Percentiles rank a stretch among this genome's conserved stretches.
These are phyloP conservation scores for Thunnus albacares DNA, from an alignment of 2,797 vertebrate species.

Conservation along the genomic window DNA sequence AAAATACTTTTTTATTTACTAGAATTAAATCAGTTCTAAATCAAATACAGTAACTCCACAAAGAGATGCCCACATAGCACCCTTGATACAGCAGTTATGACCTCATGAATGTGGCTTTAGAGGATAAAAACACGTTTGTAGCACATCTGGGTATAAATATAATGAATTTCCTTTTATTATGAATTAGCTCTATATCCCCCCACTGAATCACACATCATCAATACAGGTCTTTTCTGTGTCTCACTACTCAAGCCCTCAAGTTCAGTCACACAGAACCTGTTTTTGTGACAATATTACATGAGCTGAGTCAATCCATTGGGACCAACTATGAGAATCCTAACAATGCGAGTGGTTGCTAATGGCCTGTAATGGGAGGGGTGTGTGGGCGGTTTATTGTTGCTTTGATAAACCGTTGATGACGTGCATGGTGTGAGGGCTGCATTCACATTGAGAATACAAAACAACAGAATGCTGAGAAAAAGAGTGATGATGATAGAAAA, in stretches of 20 bases:
- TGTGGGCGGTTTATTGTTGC: slow-evolving; percentile 77
- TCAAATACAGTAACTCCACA: neutral
- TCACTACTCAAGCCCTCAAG: slow-evolving; percentile 1
- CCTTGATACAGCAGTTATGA: slow-evolving; percentile 12
- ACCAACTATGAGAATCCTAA: slow-evolving; percentile 58
- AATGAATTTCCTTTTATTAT: slow-evolving; percentile 34
- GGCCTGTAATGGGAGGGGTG: slow-evolving; percentile 57
- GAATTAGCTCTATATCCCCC: neutral
- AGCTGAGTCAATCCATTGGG: slow-evolving; percentile 37
- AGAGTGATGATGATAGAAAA: slow-evolving; percentile 17
- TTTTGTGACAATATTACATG: slow-evolving; percentile 37
- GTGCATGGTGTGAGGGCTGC: slow-evolving; percentile 62
- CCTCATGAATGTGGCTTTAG: slow-evolving; percentile 14
- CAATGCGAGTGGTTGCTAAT: slow-evolving; percentile 64
- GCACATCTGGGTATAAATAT: slow-evolving; percentile 1
- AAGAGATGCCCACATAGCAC: neutral
- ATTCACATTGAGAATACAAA: slow-evolving; percentile 42
- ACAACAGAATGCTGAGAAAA: slow-evolving; percentile 39
- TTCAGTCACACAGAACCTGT: slow-evolving; percentile 20
- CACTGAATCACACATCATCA: slow-evolving; percentile 9
- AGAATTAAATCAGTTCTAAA: neutral
- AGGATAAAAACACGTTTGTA: neutral
- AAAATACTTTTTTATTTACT: neutral
- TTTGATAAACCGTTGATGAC: slow-evolving; percentile 80
- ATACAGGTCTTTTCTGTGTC: slow-evolving; percentile 19